Percentiles rank a stretch among this genome's conserved stretches.
Evolutionary conservation across 2,888 invertebrate species (phyloP).

Genomic region (Agelastica alni): DNA sequence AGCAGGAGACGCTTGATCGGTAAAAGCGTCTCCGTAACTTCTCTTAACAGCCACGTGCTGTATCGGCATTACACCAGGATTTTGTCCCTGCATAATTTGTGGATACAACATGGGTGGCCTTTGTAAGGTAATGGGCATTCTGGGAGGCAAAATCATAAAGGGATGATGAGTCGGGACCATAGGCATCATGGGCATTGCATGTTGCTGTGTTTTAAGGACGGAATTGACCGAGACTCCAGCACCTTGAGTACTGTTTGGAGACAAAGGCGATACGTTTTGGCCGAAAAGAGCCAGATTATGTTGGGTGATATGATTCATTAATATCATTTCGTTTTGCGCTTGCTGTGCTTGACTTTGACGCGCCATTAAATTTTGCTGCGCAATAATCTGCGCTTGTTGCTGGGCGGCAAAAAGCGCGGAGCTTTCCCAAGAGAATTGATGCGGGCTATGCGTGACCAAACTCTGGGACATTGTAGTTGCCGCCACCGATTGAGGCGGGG

Average conservation of each 20-base stretch:
- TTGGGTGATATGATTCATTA: conserved; percentile 55
- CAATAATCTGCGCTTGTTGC: conserved; percentile 66
- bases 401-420: conserved; percentile 60
- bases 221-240: conserved; percentile 24
- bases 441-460: conserved; percentile 42
- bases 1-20: conserved; percentile 49
- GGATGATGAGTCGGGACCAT: conserved; percentile 49
- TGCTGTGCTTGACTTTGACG: conserved; percentile 64
- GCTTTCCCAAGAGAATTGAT: conserved; percentile 49
- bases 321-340: conserved; percentile 54
- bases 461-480: conserved; percentile 53
- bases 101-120: conserved; percentile 41
- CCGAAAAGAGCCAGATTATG: conserved; percentile 54
- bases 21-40: conserved; percentile 55
- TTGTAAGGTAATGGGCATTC: conserved; percentile 39
- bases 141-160: conserved; percentile 47
- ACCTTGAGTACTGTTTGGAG: conserved; percentile 35
- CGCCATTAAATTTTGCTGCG: conserved; percentile 70
- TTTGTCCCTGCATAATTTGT: conserved; percentile 42
- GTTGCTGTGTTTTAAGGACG: conserved; percentile 36
- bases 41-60: conserved; percentile 53
- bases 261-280: conserved; percentile 41
- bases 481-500: conserved; percentile 47
- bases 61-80: conserved; percentile 46
- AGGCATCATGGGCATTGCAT: conserved; percentile 48